Evolutionary conservation across 35 echinoderm and acorn worm species (phyloP).

Genomic region (Anneissia japonica): DNA sequence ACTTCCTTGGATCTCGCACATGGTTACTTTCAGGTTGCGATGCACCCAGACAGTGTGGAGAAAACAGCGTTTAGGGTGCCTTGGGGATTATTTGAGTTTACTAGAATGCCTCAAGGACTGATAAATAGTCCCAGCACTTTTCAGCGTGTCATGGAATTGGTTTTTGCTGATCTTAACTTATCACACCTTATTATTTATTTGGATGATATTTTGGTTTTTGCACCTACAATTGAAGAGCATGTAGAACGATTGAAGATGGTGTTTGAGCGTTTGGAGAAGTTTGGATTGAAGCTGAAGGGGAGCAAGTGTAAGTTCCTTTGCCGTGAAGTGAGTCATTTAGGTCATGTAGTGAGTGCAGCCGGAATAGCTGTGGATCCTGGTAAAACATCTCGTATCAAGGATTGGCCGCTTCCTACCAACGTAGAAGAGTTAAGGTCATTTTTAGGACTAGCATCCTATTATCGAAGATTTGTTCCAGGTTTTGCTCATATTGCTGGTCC

Average conservation of each 20-base stretch:
- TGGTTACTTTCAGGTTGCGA: neutral
- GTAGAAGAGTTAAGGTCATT: neutral
- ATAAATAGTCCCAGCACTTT: slow-evolving; percentile 18
- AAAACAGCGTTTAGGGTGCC: slow-evolving; percentile 37
- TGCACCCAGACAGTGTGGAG: neutral
- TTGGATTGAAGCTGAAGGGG: neutral
- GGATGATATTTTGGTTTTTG: slow-evolving; percentile 19
- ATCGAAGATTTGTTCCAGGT: too few relatives aligned
- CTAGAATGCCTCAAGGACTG: slow-evolving; percentile 28
- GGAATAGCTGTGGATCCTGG: neutral
- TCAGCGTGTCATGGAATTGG: neutral
- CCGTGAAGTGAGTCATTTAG: too few relatives aligned
- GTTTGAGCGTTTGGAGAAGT: neutral
- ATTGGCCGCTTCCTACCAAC: neutral
- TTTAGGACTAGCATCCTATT: neutral
- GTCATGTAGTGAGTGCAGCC: neutral
- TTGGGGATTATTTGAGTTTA: slow-evolving; percentile 19
- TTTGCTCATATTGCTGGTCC: too few relatives aligned
- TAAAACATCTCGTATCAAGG: neutral
- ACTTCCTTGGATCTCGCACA: slow-evolving; percentile 28
- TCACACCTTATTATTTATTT: neutral
- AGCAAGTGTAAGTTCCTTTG: too few relatives aligned
- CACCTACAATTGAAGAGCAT: neutral
- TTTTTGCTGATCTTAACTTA: neutral
- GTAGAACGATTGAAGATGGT: neutral